A percentile compares a stretch with the other conserved stretches of the same genome.
Conservation (phyloP, 1,140 invertebrate genomes). For the Nymphalis io region DNA sequence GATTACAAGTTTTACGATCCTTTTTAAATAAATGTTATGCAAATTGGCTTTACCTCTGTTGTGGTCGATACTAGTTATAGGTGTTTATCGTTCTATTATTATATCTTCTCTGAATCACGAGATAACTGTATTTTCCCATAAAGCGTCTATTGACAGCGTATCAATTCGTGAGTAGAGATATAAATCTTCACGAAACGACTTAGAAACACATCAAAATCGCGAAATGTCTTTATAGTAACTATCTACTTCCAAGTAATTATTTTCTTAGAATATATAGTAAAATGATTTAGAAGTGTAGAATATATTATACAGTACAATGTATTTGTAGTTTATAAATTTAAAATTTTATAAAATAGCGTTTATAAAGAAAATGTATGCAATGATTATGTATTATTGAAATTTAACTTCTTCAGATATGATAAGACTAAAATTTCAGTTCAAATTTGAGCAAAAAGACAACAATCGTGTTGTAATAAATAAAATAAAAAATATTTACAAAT, state of each 20-base stretch:
- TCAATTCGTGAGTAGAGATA: conserved; percentile 41
- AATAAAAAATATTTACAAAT: too few relatives aligned
- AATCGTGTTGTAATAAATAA: too few relatives aligned
- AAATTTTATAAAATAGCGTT: too few relatives aligned
- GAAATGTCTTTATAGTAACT: conserved; percentile 6
- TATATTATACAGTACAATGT: too few relatives aligned
- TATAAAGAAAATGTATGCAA: too few relatives aligned
- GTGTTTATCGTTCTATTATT: conserved; percentile 6
- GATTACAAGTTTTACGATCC: conserved; percentile 7
- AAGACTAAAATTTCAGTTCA: too few relatives aligned
- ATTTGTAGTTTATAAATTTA: too few relatives aligned
- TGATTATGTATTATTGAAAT: too few relatives aligned
- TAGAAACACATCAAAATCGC: conserved; percentile 15
- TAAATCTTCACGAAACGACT: conserved; percentile 35
- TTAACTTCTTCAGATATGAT: too few relatives aligned
- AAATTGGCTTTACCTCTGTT: background rate
- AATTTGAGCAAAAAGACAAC: too few relatives aligned
- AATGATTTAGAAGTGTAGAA: too few relatives aligned
- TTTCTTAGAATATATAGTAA: background rate
- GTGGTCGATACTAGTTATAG: background rate
- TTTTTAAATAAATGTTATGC: background rate
- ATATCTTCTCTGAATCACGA: conserved; percentile 11
- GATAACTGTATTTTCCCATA: conserved; percentile 26
- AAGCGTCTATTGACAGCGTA: conserved; percentile 42
- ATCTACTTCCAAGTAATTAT: background rate